Conservation (phyloP, 2,113 vertebrate genomes). For the Thamnophis sirtalis region DNA sequence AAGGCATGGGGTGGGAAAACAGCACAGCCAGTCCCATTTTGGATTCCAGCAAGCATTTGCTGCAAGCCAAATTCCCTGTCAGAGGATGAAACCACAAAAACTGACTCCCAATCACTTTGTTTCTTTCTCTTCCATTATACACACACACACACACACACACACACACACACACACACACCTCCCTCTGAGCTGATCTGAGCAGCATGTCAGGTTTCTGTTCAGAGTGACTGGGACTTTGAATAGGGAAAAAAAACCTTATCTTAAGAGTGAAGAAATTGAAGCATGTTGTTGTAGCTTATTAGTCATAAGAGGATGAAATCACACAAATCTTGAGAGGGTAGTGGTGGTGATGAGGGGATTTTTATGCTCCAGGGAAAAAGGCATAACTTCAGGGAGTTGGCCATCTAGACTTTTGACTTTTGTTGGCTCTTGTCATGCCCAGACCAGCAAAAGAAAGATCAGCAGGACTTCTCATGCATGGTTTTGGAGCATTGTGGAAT, state of each 20-base stretch:
- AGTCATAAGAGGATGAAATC: neutral
- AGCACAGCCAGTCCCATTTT: neutral
- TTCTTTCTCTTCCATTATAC: neutral
- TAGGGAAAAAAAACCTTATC: neutral
- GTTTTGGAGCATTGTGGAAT: neutral
- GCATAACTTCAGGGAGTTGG: neutral
- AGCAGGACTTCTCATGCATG: neutral
- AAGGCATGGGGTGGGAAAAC: neutral
- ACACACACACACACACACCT: too few species aligned
- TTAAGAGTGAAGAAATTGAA: neutral
- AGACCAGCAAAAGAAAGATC: too few species aligned
- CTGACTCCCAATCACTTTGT: neutral
- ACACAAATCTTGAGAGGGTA: neutral
- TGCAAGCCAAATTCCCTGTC: neutral
- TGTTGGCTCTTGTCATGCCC: neutral
- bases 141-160: too few species aligned
- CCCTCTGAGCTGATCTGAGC: neutral
- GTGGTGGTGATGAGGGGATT: too few species aligned
- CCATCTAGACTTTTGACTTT: neutral
- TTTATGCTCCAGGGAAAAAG: neutral
- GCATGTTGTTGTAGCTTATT: neutral
- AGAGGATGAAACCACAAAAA: neutral
- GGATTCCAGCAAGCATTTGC: neutral
- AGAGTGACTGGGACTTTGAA: neutral
- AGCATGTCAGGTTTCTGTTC: neutral